These are phyloP conservation scores for Agrilus biguttatus DNA, from an alignment of 2,888 invertebrate genomes.

Conservation along the genomic window DNA sequence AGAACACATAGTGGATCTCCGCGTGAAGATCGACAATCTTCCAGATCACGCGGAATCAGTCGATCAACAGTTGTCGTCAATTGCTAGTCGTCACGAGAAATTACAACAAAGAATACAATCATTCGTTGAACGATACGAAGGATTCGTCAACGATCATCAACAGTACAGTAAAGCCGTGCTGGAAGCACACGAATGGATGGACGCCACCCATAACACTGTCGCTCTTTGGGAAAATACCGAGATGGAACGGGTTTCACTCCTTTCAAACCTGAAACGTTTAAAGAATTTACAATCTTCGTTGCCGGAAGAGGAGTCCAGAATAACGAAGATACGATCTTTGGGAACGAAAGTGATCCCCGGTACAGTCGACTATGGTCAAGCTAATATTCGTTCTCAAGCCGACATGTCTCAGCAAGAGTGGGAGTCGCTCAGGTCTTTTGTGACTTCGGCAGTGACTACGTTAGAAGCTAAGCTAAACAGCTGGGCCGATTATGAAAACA, in stretches of 20 bases:
- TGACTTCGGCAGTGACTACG: slow-evolving; percentile 62
- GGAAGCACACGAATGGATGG: slow-evolving; percentile 77
- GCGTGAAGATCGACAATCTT: slow-evolving; percentile 64
- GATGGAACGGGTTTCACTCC: slow-evolving; percentile 68
- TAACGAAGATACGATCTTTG: slow-evolving; percentile 64
- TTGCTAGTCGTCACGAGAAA: slow-evolving; percentile 58
- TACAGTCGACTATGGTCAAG: slow-evolving; percentile 68
- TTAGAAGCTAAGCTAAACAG: slow-evolving; percentile 74
- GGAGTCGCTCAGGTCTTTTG: slow-evolving; percentile 65
- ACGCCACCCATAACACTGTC: slow-evolving; percentile 69
- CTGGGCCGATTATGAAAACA: slow-evolving; percentile 82
- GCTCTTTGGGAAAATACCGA: slow-evolving; percentile 72
- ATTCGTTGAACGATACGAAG: slow-evolving; percentile 75
- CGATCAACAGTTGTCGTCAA: slow-evolving; percentile 50
- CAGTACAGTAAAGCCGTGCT: slow-evolving; percentile 76
- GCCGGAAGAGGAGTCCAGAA: slow-evolving; percentile 73
- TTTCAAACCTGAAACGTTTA: slow-evolving; percentile 69
- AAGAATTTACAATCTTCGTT: slow-evolving; percentile 60
- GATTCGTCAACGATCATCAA: slow-evolving; percentile 77
- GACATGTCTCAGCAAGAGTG: slow-evolving; percentile 82
- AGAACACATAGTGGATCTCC: slow-evolving; percentile 68
- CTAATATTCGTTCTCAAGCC: slow-evolving; percentile 73
- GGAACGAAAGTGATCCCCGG: slow-evolving; percentile 84
- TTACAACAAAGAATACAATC: slow-evolving; percentile 55
- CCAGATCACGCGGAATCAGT: slow-evolving; percentile 66